These are phyloP conservation scores for Molorchus minor DNA, from an alignment of 2,888 invertebrate species.

Conservation along the genomic window DNA sequence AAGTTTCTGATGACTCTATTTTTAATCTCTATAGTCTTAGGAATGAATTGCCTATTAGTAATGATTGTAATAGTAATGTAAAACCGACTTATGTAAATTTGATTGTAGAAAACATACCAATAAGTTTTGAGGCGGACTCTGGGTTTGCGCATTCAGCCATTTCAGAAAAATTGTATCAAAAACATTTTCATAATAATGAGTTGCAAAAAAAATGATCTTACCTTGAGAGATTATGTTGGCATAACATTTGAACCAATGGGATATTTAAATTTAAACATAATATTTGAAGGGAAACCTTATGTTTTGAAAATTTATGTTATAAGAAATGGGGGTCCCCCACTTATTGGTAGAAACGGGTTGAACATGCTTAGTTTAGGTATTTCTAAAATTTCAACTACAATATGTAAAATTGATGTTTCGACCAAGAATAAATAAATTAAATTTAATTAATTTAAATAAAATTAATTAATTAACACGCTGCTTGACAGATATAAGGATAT, in stretches of 20 bases:
- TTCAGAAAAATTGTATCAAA: constrained; percentile 31
- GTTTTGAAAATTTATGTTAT: constrained; percentile 28
- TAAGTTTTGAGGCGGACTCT: constrained; percentile 32
- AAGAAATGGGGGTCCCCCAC: constrained; percentile 30
- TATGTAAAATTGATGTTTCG: constrained; percentile 3
- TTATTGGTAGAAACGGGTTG: constrained; percentile 29
- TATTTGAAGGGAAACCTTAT: constrained; percentile 18
- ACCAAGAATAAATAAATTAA: no score
- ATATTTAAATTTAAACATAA: constrained; percentile 26
- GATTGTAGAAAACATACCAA: constrained; percentile 22
- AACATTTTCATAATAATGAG: constrained; percentile 27
- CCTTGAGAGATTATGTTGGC: constrained; percentile 32
- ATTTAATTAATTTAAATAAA: no score
- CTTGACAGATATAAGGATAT: constrained; percentile 4
- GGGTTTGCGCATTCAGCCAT: constrained; percentile 34
- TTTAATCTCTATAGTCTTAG: constrained; percentile 11
- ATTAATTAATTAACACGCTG: no score
- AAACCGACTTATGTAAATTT: constrained; percentile 28
- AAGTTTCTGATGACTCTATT: constrained; percentile 21
- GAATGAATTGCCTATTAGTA: no score
- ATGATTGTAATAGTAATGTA: no score
- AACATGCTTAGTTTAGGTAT: constrained; percentile 27
- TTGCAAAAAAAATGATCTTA: constrained; percentile 29
- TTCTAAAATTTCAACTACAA: constrained; percentile 16
- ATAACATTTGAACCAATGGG: constrained; percentile 26